A percentile compares a stretch with the other conserved stretches of the same genome.
phyloP scores from a whole-genome alignment of 2,888 invertebrate species.

The Leptinotarsa juncta region DNA sequence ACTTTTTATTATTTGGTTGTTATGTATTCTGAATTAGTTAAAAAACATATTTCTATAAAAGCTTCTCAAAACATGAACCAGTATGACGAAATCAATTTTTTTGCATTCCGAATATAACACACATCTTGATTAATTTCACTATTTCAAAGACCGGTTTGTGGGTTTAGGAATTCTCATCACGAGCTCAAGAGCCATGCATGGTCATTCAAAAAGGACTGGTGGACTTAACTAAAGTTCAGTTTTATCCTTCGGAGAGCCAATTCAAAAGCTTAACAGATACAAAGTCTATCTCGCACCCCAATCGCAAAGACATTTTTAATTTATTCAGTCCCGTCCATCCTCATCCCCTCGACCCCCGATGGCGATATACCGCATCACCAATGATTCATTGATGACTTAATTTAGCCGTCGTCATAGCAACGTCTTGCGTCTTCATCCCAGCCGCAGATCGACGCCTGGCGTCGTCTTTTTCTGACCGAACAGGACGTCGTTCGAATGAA shows the following conservation, averaged over 20 bases:
- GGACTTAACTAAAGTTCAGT: conserved; percentile 24
- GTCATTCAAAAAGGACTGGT: conserved; percentile 16
- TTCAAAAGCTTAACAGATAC: conserved; percentile 44
- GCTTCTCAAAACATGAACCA: no score
- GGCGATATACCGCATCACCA: conserved; percentile 61
- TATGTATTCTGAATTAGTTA: no score
- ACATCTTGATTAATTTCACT: no score
- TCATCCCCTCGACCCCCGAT: conserved; percentile 46
- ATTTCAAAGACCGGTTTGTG: no score
- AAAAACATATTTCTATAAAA: no score
- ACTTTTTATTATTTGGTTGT: no score
- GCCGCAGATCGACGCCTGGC: conserved; percentile 47
- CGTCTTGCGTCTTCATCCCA: conserved; percentile 59
- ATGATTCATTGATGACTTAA: conserved; percentile 67
- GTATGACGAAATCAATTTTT: no score
- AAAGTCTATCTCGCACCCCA: conserved; percentile 49
- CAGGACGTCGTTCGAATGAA: conserved; percentile 61
- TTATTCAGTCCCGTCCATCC: conserved; percentile 54
- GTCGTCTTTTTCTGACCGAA: conserved; percentile 56
- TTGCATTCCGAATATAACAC: no score
- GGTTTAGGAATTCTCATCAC: not conserved
- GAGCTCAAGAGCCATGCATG: not conserved
- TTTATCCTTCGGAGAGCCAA: conserved; percentile 28
- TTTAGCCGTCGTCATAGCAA: conserved; percentile 64
- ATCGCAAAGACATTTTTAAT: conserved; percentile 61